Evolutionary conservation across 1,140 invertebrate genomes (phyloP).

Genomic region (Aethina tumida): DNA sequence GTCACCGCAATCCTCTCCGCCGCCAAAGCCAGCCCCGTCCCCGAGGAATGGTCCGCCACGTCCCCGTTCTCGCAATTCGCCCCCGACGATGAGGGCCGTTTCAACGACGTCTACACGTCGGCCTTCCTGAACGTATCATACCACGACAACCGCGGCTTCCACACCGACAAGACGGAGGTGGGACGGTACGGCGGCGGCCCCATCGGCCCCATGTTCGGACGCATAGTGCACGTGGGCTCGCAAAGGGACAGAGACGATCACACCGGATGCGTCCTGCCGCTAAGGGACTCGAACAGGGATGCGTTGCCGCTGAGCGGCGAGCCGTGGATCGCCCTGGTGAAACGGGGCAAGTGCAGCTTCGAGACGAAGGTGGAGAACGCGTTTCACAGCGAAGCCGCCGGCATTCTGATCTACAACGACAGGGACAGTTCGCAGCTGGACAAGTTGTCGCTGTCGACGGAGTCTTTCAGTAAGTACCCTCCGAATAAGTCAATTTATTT

Average conservation of each 20-base stretch:
- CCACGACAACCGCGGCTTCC: slow-evolving; percentile 25
- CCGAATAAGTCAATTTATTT: too few species aligned
- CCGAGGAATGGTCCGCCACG: slow-evolving; percentile 23
- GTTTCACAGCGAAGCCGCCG: slow-evolving; percentile 54
- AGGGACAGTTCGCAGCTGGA: slow-evolving; percentile 51
- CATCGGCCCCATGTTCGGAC: slow-evolving; percentile 47
- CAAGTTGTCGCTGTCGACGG: slow-evolving; percentile 56
- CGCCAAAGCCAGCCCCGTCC: too few species aligned
- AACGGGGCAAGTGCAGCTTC: slow-evolving; percentile 62
- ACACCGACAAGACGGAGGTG: slow-evolving; percentile 41
- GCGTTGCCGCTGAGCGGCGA: slow-evolving; percentile 40
- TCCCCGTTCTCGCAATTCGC: slow-evolving; percentile 22
- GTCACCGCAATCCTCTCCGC: too few species aligned
- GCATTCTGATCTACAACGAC: slow-evolving; percentile 68
- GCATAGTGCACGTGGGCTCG: slow-evolving; percentile 48
- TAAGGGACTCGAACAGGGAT: slow-evolving; percentile 39
- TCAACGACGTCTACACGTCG: slow-evolving; percentile 26
- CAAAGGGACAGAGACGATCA: slow-evolving; percentile 44
- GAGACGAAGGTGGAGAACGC: slow-evolving; percentile 67
- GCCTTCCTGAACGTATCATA: slow-evolving; percentile 38
- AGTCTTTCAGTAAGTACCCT: slow-evolving; percentile 47
- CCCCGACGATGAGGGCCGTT: slow-evolving; percentile 17
- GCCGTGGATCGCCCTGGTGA: slow-evolving; percentile 67
- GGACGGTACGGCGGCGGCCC: slow-evolving; percentile 61
- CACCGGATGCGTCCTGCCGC: slow-evolving; percentile 51